Evolutionary conservation across 2,113 vertebrate species (phyloP).

Genomic region (Scartelaos histophorus): DNA sequence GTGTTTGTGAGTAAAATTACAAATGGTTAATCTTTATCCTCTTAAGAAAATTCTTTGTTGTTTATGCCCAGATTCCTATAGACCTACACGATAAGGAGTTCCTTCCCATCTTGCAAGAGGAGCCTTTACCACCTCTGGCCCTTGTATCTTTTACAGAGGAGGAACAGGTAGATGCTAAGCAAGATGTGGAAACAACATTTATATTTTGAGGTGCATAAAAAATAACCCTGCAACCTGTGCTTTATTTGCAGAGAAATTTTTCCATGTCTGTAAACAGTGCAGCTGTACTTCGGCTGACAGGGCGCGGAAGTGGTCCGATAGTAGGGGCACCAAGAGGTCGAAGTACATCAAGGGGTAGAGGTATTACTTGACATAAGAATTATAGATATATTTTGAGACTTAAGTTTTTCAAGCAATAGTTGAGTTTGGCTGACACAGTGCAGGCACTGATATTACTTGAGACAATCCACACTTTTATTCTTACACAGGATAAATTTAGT

Average conservation of each 20-base stretch:
- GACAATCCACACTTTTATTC: neutral
- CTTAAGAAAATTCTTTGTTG: neutral
- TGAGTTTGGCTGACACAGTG: neutral
- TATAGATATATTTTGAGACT: neutral
- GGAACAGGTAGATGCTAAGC: conserved; percentile 85
- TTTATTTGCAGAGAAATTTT: conserved; percentile 93
- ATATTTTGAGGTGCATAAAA: neutral
- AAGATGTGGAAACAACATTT: neutral
- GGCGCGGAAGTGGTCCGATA: conserved; percentile 88
- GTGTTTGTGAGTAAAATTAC: neutral
- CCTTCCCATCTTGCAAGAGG: conserved; percentile 96
- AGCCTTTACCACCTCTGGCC: conserved; percentile 93
- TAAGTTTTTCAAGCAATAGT: neutral
- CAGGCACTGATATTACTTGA: neutral
- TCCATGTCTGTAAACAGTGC: conserved; percentile 99
- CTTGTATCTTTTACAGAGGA: conserved; percentile 99
- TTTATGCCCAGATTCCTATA: conserved; percentile 85
- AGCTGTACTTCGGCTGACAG: conserved; percentile 91
- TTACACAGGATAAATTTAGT: neutral
- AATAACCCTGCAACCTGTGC: conserved; percentile 7
- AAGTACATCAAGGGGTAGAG: conserved; percentile 97
- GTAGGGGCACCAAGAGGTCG: conserved; percentile 93
- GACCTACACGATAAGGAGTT: conserved; percentile 98
- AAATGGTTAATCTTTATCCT: neutral
- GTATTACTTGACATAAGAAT: conserved; percentile 73